Conservation (phyloP, 2,113 vertebrate genomes). For the Sisor rabdophorus region DNA sequence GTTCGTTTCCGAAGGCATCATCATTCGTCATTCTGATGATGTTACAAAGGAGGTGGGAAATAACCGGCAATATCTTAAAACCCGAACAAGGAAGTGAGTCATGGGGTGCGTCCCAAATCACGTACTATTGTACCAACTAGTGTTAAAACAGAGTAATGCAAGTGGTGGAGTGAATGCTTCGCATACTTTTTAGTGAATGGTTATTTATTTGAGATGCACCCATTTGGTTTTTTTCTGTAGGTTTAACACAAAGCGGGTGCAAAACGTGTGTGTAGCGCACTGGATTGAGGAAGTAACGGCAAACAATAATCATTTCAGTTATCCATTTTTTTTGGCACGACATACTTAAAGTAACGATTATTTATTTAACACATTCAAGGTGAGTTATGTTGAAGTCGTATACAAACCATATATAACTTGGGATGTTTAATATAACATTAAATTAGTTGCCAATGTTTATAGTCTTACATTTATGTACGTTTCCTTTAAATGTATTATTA, state of each 20-base stretch:
- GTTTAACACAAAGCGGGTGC: conserved; percentile 3
- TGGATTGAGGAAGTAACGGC: conserved; percentile 62
- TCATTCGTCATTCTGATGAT: neutral
- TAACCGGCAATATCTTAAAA: conserved; percentile 28
- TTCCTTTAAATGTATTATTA: too few species aligned
- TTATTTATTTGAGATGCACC: neutral
- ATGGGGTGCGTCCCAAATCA: conserved; percentile 28
- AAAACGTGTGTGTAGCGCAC: conserved; percentile 38
- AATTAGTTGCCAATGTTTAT: neutral
- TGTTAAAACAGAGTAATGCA: neutral
- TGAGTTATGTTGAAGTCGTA: neutral
- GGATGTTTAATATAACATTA: too few species aligned
- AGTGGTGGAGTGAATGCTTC: neutral
- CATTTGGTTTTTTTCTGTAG: too few species aligned
- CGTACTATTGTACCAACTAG: neutral
- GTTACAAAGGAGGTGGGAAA: conserved; percentile 7
- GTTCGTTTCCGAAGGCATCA: conserved; percentile 10
- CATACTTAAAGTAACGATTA: neutral
- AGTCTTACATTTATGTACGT: neutral
- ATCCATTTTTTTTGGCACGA: neutral
- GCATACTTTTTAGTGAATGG: neutral
- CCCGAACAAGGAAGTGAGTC: conserved; percentile 69
- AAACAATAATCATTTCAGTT: neutral
- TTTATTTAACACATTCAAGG: neutral
- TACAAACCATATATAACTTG: neutral